Evolutionary conservation across 2,797 vertebrate genomes (phyloP).

Genomic region (Ciconia nigra): DNA sequence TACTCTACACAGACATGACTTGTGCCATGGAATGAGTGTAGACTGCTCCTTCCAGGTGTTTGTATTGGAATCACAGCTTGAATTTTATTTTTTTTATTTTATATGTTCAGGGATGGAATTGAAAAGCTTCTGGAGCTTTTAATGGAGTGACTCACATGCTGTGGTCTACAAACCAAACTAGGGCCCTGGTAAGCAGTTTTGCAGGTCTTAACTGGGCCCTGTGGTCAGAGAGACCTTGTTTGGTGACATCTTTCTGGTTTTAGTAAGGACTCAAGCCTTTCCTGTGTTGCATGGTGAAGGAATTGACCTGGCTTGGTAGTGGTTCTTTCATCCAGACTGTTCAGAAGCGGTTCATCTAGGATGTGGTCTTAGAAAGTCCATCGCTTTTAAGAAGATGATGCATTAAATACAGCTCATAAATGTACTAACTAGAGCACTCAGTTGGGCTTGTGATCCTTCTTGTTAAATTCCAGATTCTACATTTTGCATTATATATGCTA

Average conservation of each 20-base stretch:
- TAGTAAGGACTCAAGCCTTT: background rate
- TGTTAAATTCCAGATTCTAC: background rate
- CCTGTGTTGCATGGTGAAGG: background rate
- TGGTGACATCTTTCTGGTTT: background rate
- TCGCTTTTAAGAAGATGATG: background rate
- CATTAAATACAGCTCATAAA: background rate
- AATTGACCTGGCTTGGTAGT: background rate
- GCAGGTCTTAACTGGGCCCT: background rate
- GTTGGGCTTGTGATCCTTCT: background rate
- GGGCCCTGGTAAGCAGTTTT: background rate
- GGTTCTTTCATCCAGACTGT: background rate
- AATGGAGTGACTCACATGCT: background rate
- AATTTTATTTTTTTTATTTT: background rate
- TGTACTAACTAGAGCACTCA: background rate
- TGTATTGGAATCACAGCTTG: background rate
- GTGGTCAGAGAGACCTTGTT: background rate
- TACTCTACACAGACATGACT: rapidly evolving
- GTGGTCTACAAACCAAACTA: background rate
- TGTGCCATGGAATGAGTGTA: rapidly evolving
- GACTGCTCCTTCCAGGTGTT: background rate
- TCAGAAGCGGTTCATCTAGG: background rate
- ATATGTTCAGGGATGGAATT: background rate
- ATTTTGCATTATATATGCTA: rapidly evolving
- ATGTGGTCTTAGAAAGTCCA: background rate
- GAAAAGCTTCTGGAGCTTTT: background rate